phyloP scores from a whole-genome alignment of 2,888 invertebrate species.

The Epiblema foenella region DNA sequence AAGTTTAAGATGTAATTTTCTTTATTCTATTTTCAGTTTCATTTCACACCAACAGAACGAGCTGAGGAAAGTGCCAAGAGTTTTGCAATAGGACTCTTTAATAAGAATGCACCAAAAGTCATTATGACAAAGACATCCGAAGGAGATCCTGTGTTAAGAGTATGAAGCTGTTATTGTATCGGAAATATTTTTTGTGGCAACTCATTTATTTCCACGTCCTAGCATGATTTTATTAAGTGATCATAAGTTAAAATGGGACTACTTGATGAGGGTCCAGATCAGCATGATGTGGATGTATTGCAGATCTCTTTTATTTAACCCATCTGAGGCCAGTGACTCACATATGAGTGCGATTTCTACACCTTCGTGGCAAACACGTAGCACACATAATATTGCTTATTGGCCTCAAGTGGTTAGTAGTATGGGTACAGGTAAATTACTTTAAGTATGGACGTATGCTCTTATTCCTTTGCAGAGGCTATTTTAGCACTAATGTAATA shows the following conservation, averaged over 20 bases:
- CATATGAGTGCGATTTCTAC: too few relatives aligned
- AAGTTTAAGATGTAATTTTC: too few relatives aligned
- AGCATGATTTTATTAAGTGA: conserved; percentile 1
- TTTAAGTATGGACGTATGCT: too few relatives aligned
- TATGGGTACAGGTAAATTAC: too few relatives aligned
- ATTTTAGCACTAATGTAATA: too few relatives aligned
- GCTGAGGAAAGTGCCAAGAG: conserved; percentile 90
- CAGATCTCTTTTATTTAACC: too few relatives aligned
- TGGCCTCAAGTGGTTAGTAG: too few relatives aligned
- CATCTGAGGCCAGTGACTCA: too few relatives aligned
- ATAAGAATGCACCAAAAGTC: conserved; percentile 85
- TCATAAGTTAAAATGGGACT: neutral
- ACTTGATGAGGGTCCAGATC: neutral
- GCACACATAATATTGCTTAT: too few relatives aligned
- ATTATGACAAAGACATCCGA: conserved; percentile 87
- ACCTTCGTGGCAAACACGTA: too few relatives aligned
- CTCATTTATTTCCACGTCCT: conserved; percentile 37
- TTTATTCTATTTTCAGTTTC: conserved; percentile 84
- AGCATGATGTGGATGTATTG: too few relatives aligned
- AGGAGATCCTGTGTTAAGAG: conserved; percentile 88
- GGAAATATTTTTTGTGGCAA: conserved; percentile 15
- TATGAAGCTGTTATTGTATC: conserved; percentile 64
- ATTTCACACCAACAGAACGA: conserved; percentile 91
- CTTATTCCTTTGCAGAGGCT: too few relatives aligned
- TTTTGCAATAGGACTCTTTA: conserved; percentile 91